These are phyloP conservation scores for Elegia similella DNA, from an alignment of 2,888 invertebrate genomes.

Conservation along the genomic window DNA sequence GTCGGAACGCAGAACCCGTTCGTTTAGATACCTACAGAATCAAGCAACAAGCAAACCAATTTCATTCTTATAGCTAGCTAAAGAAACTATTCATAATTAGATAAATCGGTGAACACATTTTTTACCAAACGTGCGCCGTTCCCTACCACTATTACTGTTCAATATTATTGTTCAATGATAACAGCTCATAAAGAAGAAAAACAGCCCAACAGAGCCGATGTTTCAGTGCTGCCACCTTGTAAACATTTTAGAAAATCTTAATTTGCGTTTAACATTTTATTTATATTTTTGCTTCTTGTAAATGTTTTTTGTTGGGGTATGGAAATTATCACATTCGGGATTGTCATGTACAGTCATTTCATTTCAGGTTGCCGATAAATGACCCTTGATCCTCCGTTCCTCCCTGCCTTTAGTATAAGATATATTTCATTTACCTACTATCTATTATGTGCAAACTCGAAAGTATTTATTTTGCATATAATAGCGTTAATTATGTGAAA, in stretches of 20 bases:
- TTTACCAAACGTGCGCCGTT: too few relatives aligned
- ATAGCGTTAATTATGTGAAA: not conserved
- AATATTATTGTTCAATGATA: too few relatives aligned
- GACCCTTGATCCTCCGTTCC: conserved; percentile 37
- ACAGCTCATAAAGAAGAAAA: too few relatives aligned
- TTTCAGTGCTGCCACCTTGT: not conserved
- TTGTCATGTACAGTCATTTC: conserved; percentile 45
- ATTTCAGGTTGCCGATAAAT: conserved; percentile 61
- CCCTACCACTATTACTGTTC: too few relatives aligned
- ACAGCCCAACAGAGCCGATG: too few relatives aligned
- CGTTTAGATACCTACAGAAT: too few relatives aligned
- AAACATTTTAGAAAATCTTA: not conserved
- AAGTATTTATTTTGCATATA: conserved; percentile 1
- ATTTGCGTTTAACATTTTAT: not conserved
- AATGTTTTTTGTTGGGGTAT: conserved; percentile 27
- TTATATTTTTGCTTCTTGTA: conserved; percentile 45
- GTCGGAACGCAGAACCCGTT: too few relatives aligned
- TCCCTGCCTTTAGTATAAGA: conserved; percentile 30
- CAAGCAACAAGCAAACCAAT: too few relatives aligned
- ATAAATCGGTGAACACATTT: too few relatives aligned
- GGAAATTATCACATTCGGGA: conserved; percentile 17
- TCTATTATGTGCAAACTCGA: conserved; percentile 22
- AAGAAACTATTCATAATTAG: too few relatives aligned
- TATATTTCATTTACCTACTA: conserved; percentile 30
- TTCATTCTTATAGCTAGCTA: too few relatives aligned